Percentiles rank a stretch among this genome's conserved stretches.
These are phyloP conservation scores for Manacus vitellinus DNA, from an alignment of 2,113 vertebrate species.

Conservation along the genomic window DNA sequence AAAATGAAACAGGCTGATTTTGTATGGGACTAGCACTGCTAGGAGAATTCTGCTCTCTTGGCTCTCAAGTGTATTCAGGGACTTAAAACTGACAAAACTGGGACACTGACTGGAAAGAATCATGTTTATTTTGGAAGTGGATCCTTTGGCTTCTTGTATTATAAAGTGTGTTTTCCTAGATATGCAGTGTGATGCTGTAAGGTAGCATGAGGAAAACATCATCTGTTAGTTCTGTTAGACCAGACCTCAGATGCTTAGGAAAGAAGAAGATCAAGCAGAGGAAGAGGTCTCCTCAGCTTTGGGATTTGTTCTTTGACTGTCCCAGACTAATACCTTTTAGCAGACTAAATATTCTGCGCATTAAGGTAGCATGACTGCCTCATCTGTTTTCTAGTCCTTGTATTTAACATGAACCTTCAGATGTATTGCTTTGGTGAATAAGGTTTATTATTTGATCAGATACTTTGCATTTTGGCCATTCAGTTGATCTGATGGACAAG, in stretches of 20 bases:
- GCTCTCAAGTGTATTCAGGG: not conserved
- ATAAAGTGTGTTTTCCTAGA: not conserved
- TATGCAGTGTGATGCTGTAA: not conserved
- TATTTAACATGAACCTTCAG: not conserved
- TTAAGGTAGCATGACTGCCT: not conserved
- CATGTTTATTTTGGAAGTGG: not conserved
- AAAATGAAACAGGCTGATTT: not conserved
- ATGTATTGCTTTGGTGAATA: not conserved
- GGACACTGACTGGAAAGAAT: not conserved
- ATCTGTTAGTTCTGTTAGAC: not conserved
- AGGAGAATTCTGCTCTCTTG: not conserved
- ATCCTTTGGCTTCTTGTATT: not conserved
- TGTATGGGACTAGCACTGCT: not conserved
- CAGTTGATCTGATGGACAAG: not conserved
- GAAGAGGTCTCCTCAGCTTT: not conserved
- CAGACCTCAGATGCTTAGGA: not conserved
- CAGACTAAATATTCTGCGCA: not conserved
- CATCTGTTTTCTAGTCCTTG: not conserved
- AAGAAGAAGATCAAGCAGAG: not conserved
- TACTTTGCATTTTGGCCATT: not conserved
- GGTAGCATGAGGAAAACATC: not conserved
- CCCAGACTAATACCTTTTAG: not conserved
- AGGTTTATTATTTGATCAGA: not conserved
- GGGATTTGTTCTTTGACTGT: not conserved
- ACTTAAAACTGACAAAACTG: not conserved